Base-by-base conservation (phyloP, 2,797 vertebrate genomes). In the Poeciliopsis presidionis region DNA sequence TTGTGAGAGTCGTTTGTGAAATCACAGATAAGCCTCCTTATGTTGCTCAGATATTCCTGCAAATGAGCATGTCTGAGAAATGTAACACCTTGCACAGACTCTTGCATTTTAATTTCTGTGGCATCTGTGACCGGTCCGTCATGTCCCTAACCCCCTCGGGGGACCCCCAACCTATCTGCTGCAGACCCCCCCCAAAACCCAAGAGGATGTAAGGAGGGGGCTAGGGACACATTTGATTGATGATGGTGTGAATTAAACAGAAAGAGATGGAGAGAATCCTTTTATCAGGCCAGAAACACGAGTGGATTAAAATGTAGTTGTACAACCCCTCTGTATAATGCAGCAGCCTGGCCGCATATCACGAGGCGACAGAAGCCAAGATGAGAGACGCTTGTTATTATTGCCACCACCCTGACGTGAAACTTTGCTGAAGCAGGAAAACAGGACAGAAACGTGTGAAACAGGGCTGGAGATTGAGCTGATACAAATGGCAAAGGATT, bases 261-360 rank as follows among this genome's bases (percentile, higher is more conserved):
- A 95, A 94, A 93, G 93, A 95, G 94, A 95, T 95, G 93, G 96
- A 95, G 95, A 94, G 95, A 95, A 95, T 95, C 94, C 95, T 94
- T 96, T 96, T 96, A 96, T 96, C 95, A 92, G 92, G 90, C 89
- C 87, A 86, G 93, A 93, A 95, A 95, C 94, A 96, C 92, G 91
- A 95, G 94, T 95, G 96, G 95, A 96, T 96, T 96, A 96, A 95
- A 95, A 96, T 95, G 93, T 95, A 95, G 94, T 96, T 95, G 93
- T 94, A 94, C 95, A 95, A 94, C 90, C 94, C 93, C 91, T 94
- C 89, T 89, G 93, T 94, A 94, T 95, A 95, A 95, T 93, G 93
- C 92, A 91, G 91, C 83, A 92, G 89, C 84, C 93, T 76, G 90
- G 86, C 88, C 81, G 88, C 92, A 71, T 96, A 95, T 96, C 95